phyloP scores from a whole-genome alignment of 2,113 vertebrate species.

The Vireo altiloquus region DNA sequence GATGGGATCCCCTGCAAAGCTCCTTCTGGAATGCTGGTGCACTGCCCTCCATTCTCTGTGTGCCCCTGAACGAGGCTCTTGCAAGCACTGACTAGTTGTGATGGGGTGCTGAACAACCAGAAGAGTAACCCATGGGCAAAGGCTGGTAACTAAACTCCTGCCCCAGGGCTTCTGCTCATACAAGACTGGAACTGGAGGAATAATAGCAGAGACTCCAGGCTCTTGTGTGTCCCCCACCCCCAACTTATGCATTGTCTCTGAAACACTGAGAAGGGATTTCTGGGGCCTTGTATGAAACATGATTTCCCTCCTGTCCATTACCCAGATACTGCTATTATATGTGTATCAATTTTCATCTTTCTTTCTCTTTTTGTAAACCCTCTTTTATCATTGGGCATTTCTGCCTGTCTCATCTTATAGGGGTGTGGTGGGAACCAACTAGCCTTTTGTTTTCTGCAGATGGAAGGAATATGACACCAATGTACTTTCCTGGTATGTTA shows the following conservation, averaged over 20 bases:
- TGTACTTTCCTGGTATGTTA: background rate
- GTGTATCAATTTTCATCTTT: slow-evolving; percentile 22
- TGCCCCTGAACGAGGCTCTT: background rate
- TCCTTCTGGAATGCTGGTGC: background rate
- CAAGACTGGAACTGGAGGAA: background rate
- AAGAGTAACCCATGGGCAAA: background rate
- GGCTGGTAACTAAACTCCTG: background rate
- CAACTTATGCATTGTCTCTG: background rate
- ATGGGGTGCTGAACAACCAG: background rate
- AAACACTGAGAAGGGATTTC: background rate
- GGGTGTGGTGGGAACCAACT: slow-evolving; percentile 10
- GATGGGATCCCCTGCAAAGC: background rate
- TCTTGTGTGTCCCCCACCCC: background rate
- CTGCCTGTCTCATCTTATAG: slow-evolving; percentile 12
- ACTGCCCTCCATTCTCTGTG: accelerated
- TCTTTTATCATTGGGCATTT: background rate
- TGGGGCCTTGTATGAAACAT: background rate
- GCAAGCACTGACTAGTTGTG: background rate
- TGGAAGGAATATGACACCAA: slow-evolving; percentile 16
- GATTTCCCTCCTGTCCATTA: background rate
- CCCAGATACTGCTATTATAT: background rate
- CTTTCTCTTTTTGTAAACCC: background rate
- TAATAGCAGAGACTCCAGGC: background rate
- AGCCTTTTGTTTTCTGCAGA: slow-evolving; percentile 1
- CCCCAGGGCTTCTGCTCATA: background rate